Percentiles rank a stretch among this genome's conserved stretches.
Evolutionary conservation across 1,140 invertebrate genomes (phyloP).

Genomic region (Saxidomus purpurata): DNA sequence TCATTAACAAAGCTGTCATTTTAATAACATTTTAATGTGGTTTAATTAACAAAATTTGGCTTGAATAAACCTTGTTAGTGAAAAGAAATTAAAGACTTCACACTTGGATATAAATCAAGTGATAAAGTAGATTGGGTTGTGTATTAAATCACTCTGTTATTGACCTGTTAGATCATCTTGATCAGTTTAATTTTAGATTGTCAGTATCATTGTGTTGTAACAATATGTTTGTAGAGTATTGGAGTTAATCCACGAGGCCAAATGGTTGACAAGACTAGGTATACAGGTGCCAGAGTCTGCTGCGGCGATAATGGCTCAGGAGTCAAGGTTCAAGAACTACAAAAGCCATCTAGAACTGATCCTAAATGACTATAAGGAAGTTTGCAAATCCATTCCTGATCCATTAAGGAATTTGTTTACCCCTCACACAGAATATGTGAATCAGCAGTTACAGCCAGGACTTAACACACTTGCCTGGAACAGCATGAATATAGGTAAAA

Average conservation of each 20-base stretch:
- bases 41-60: no score
- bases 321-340: slow-evolving; percentile 85
- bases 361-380: slow-evolving; percentile 80
- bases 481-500: slow-evolving; percentile 86
- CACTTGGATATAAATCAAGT: no score
- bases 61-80: no score
- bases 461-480: slow-evolving; percentile 85
- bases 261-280: slow-evolving; percentile 84
- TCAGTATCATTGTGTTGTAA: no score
- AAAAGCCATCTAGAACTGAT: slow-evolving; percentile 85
- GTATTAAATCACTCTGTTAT: no score
- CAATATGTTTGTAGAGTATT: slow-evolving; percentile 78
- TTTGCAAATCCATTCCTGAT: slow-evolving; percentile 81
- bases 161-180: no score
- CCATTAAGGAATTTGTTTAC: slow-evolving; percentile 81
- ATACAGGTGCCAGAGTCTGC: slow-evolving; percentile 85
- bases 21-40: no score
- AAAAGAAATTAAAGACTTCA: no score
- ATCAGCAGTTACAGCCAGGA: slow-evolving; percentile 85
- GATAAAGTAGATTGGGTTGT: no score
- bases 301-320: slow-evolving; percentile 82
- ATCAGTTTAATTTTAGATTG: no score
- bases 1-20: no score
- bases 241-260: slow-evolving; percentile 85
- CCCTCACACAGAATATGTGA: slow-evolving; percentile 81